Evolutionary conservation across 2,113 vertebrate species (phyloP).

Genomic region (Notothenia rossii): DNA sequence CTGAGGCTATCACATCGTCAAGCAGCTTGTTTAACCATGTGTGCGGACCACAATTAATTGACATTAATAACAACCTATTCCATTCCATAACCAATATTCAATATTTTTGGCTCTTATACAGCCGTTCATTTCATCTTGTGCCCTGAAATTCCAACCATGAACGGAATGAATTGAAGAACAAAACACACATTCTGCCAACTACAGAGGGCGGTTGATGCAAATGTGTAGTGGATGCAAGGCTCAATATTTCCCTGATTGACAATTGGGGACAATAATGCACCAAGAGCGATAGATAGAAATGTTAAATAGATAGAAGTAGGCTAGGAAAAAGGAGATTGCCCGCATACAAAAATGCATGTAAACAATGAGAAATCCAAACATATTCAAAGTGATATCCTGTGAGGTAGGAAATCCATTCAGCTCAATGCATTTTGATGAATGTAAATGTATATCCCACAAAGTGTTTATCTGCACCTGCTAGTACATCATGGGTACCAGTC

Average conservation of each 20-base stretch:
- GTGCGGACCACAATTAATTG: too few species aligned
- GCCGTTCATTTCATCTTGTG: background rate
- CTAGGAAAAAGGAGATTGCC: background rate
- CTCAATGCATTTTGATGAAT: constrained; percentile 1
- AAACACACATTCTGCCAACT: background rate
- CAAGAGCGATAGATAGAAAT: background rate
- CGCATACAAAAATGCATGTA: background rate
- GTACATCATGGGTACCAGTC: background rate
- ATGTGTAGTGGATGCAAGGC: background rate
- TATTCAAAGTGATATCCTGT: background rate
- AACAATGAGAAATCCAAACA: background rate
- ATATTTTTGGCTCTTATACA: too few species aligned
- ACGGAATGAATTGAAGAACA: background rate
- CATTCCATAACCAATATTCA: too few species aligned
- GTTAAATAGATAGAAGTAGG: background rate
- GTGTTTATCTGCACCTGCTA: background rate
- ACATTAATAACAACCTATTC: too few species aligned
- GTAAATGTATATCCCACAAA: background rate
- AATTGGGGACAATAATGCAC: background rate
- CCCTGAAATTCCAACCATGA: background rate
- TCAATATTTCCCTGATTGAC: background rate
- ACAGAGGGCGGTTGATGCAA: background rate
- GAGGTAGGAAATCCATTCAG: background rate
- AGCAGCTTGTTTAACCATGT: too few species aligned
- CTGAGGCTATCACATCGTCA: too few species aligned